Conservation (phyloP, 1,140 invertebrate genomes). For the Lethrus apterus region DNA sequence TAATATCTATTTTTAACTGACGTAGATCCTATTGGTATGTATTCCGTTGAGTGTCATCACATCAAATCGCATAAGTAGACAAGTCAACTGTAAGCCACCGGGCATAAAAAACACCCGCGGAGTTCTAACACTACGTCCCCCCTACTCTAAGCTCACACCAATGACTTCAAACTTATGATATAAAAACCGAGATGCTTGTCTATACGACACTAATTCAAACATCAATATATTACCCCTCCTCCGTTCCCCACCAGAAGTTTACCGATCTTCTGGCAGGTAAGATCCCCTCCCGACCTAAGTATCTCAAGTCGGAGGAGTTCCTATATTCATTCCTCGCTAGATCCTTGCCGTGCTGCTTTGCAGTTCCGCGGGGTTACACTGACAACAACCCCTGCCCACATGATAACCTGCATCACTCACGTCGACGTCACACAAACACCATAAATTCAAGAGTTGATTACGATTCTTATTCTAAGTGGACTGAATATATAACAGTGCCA, state of each 20-base stretch:
- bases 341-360: conserved; percentile 20
- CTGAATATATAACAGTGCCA: conserved; percentile 17
- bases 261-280: conserved; percentile 13
- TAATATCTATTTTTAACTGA: conserved; percentile 1
- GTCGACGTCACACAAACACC: not conserved
- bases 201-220: conserved; percentile 35
- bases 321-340: conserved; percentile 27
- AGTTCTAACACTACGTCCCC: not conserved
- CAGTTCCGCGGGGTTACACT: not conserved
- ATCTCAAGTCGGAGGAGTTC: conserved; percentile 28
- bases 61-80: not conserved
- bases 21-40: not conserved
- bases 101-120: not conserved
- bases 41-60: no score
- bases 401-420: not conserved
- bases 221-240: conserved; percentile 34
- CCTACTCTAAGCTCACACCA: conserved; percentile 20
- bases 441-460: no score
- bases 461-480: conserved; percentile 10
- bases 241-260: conserved; percentile 20
- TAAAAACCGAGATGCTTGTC: conserved; percentile 27
- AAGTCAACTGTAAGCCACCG: not conserved
- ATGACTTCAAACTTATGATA: conserved; percentile 32
- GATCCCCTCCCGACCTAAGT: conserved; percentile 22
- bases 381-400: conserved; percentile 11